These are phyloP conservation scores for Paedocypris sp. DNA, from an alignment of 2,113 vertebrate species.

Conservation along the genomic window DNA sequence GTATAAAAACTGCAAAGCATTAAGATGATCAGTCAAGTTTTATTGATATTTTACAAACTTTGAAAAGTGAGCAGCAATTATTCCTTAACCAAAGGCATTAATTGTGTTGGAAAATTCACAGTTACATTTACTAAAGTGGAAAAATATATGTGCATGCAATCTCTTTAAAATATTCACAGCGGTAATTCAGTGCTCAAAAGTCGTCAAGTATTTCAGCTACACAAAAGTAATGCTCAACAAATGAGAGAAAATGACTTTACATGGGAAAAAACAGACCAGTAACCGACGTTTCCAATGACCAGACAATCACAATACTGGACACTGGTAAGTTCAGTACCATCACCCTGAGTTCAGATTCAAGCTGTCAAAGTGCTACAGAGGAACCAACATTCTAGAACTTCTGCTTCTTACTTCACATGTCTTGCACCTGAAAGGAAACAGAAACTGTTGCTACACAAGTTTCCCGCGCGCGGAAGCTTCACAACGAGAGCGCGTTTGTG, in stretches of 20 bases:
- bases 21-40: neutral
- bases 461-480: neutral
- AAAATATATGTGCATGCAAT: too few species aligned
- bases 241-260: neutral
- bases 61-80: slow-evolving; percentile 17
- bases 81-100: neutral
- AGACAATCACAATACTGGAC: neutral
- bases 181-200: neutral
- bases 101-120: neutral
- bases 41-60: neutral
- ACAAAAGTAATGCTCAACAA: slow-evolving; percentile 15
- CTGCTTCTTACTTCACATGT: neutral
- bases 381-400: neutral
- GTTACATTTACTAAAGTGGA: too few species aligned
- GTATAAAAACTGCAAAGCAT: neutral
- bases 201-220: neutral
- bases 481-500: slow-evolving; percentile 59
- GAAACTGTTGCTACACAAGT: neutral
- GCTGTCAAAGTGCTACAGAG: neutral
- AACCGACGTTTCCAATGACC: neutral
- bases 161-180: neutral
- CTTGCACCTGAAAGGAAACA: neutral
- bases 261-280: neutral
- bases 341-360: neutral
- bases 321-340: too few species aligned